A percentile compares a stretch with the other conserved stretches of the same genome.
Evolutionary conservation across 2,888 invertebrate genomes (phyloP).

Genomic region (Aleiodes leptofemur): DNA sequence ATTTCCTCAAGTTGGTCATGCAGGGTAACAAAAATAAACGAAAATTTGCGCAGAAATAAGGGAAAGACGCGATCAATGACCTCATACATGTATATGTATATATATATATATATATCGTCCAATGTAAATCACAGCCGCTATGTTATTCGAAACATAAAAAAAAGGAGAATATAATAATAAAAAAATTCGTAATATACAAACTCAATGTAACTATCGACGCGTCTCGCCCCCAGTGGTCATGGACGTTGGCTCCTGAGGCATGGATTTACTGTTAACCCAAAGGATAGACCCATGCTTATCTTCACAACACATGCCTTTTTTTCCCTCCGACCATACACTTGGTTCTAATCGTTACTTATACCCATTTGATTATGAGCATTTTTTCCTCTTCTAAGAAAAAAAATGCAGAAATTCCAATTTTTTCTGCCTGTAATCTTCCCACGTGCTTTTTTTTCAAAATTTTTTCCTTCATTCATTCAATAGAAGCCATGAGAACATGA

Average conservation of each 20-base stretch:
- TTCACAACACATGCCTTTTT: conserved; percentile 11
- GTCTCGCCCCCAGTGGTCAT: conserved; percentile 47
- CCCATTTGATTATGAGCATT: conserved; percentile 8
- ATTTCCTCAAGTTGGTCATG: background rate
- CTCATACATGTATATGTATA: background rate
- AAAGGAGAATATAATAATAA: conserved; percentile 1
- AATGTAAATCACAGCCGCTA: conserved; percentile 33
- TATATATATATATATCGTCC: background rate
- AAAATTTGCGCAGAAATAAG: conserved; percentile 9
- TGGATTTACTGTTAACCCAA: conserved; percentile 47
- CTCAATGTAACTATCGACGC: conserved; percentile 47
- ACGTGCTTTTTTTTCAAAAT: background rate
- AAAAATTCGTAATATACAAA: conserved; percentile 31
- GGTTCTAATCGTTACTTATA: conserved; percentile 15
- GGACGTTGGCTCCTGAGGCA: conserved; percentile 44
- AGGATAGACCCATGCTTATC: conserved; percentile 27
- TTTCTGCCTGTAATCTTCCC: conserved; percentile 13
- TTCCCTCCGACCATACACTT: conserved; percentile 21
- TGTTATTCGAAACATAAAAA: conserved; percentile 31
- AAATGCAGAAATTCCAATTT: conserved; percentile 22
- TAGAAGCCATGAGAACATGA: too few relatives aligned
- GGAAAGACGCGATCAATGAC: conserved; percentile 39
- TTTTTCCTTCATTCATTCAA: too few relatives aligned
- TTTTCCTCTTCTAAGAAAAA: too few relatives aligned
- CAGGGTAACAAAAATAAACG: background rate